These are phyloP conservation scores for Herpailurus yagouaroundi DNA, from an alignment of 2,113 vertebrate genomes.

Conservation along the genomic window DNA sequence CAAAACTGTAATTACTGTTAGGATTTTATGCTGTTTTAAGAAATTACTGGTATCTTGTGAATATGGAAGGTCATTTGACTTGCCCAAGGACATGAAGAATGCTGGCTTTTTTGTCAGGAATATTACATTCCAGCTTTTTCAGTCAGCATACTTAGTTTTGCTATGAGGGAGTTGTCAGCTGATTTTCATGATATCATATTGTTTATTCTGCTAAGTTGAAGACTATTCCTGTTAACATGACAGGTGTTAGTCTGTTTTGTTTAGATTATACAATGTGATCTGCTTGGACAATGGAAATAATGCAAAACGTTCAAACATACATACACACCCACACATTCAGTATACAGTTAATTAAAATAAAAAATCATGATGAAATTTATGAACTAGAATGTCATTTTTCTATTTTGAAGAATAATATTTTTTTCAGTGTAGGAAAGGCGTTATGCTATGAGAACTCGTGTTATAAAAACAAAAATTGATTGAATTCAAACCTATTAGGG, in stretches of 20 bases:
- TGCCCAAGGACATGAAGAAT: not conserved
- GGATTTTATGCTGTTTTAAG: not conserved
- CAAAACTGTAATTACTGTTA: not conserved
- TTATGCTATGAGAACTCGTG: not conserved
- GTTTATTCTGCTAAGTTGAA: conserved; percentile 9
- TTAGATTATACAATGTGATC: not conserved
- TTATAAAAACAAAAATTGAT: not conserved
- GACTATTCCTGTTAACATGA: not conserved
- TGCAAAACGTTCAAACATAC: not conserved
- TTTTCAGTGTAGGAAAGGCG: not conserved
- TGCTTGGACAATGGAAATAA: not conserved
- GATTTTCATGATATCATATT: not conserved
- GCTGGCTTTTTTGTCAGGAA: not conserved
- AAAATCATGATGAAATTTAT: not conserved
- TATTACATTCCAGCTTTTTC: not conserved
- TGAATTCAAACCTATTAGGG: not conserved
- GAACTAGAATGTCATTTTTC: not conserved
- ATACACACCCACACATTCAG: not conserved
- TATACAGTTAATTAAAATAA: not conserved
- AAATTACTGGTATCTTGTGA: not conserved
- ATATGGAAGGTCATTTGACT: not conserved
- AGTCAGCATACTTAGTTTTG: not conserved
- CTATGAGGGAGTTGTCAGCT: not conserved
- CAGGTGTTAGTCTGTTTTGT: not conserved
- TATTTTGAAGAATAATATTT: not conserved